phyloP scores from a whole-genome alignment of 2,888 invertebrate genomes.

The Eumacrocentrus americanus region DNA sequence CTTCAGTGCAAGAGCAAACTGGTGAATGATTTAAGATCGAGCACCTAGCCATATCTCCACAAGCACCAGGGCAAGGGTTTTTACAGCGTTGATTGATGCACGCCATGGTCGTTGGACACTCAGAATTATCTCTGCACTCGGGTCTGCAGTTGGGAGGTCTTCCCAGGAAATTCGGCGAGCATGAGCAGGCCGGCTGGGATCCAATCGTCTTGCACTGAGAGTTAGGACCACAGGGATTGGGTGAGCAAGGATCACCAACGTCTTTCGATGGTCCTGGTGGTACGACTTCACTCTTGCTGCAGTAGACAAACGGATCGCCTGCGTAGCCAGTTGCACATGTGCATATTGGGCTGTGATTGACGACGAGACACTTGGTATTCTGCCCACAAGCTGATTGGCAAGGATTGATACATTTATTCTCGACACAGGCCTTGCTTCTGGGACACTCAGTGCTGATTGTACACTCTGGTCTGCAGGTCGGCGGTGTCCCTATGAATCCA shows the following conservation, averaged over 20 bases:
- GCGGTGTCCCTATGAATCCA: constrained; percentile 79
- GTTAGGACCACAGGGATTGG: constrained; percentile 84
- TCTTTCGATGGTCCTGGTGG: constrained; percentile 51
- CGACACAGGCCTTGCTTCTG: constrained; percentile 80
- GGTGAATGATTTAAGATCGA: constrained; percentile 84
- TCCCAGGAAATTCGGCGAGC: constrained; percentile 79
- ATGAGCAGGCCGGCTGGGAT: constrained; percentile 84
- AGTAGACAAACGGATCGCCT: constrained; percentile 81
- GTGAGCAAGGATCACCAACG: constrained; percentile 73
- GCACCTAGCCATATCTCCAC: constrained; percentile 82
- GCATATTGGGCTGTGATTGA: constrained; percentile 87
- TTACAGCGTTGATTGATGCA: constrained; percentile 82
- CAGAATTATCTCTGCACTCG: constrained; percentile 80
- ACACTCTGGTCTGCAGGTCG: constrained; percentile 82
- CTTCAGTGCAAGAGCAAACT: constrained; percentile 81
- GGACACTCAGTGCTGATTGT: constrained; percentile 83
- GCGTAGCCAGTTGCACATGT: constrained; percentile 79
- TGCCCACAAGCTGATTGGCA: constrained; percentile 82
- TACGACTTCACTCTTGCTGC: constrained; percentile 64
- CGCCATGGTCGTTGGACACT: constrained; percentile 81
- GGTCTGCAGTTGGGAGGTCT: constrained; percentile 86
- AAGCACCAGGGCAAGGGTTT: constrained; percentile 82
- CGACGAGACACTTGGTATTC: constrained; percentile 82
- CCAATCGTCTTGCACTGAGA: constrained; percentile 82
- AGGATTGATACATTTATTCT: constrained; percentile 80